Evolutionary conservation across 2,797 vertebrate species (phyloP), one percentile per base, ranked within the genome.

Genomic region (Falco peregrinus): DNA sequence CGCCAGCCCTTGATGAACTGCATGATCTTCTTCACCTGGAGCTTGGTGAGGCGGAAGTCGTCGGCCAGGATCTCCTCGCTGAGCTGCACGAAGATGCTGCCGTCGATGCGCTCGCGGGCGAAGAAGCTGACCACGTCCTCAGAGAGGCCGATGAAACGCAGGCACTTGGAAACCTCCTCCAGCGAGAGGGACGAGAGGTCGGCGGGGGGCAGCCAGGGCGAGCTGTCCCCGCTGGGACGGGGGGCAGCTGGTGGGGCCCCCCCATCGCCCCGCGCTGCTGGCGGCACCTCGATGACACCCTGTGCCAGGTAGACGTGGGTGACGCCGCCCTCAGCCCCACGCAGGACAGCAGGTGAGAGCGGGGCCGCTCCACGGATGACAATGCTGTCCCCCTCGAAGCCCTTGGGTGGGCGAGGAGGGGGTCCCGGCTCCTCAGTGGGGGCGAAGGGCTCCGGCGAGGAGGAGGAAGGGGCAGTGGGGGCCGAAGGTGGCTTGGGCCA

Each of bases 1-100:
- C 99, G 98, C 99, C 99, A 99, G 93, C 99, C 99, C 97, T 99
- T 99, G 97, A 99, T 99, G 97, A 99, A 99, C 98, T 99, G 99
- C 97, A 99, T 99, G 98, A 99, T 99, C 98, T 99, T 99, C 97
- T 99, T 99, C 95, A 99, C 99, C 92, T 99, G 99, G 69, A 99
- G 99, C 95, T 99, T 99, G 97, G 99, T 99, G 97, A 99, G 98
- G 91, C 94, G 99, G 97, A 99, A 99, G 96, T 99, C 99, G 14
- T 99, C 99, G 5, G 98, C 99, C 95, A 99, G 97, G 97, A 99
- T 99, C 97, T 99, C 99, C 97, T 99, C 99, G 0, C 99, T 99
- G 94, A 99, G 98, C 98, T 99, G 99, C 84, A 99, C 99, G 33
- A 99, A 99, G 96, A 99, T 99, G 97, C 99, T 99, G 90, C 99